Evolutionary conservation across 2,888 invertebrate genomes (phyloP).

Genomic region (Clitarchus hookeri): DNA sequence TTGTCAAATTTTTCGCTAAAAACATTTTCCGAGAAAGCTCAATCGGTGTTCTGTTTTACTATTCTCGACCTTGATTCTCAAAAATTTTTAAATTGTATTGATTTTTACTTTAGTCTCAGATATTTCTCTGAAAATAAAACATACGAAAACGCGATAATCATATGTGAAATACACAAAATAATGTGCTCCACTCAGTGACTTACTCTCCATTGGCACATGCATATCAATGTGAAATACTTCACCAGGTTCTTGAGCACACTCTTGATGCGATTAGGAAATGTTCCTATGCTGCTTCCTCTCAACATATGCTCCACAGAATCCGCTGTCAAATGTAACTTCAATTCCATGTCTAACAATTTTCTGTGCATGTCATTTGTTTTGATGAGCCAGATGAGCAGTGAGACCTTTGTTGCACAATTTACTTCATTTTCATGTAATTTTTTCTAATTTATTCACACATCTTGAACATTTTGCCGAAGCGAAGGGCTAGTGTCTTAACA

Average conservation of each 20-base stretch:
- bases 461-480: no score
- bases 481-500: slow-evolving; percentile 29
- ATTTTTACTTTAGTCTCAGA: background rate
- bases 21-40: background rate
- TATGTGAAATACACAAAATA: slow-evolving; percentile 47
- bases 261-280: background rate
- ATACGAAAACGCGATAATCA: slow-evolving; percentile 46
- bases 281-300: slow-evolving; percentile 43
- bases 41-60: background rate
- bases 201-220: slow-evolving; percentile 44
- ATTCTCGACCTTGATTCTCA: background rate
- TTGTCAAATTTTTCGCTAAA: no score
- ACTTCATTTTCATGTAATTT: background rate
- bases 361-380: slow-evolving; percentile 43
- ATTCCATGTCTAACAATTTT: slow-evolving; percentile 39
- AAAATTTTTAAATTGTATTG: background rate
- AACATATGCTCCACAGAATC: slow-evolving; percentile 43
- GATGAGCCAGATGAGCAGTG: slow-evolving; percentile 42
- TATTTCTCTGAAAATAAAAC: slow-evolving; percentile 46
- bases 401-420: slow-evolving; percentile 22
- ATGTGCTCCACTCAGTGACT: slow-evolving; percentile 44
- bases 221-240: slow-evolving; percentile 45
- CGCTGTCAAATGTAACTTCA: slow-evolving; percentile 34
- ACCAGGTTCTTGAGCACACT: slow-evolving; percentile 41
- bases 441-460: slow-evolving; percentile 17